A percentile compares a stretch with the other conserved stretches of the same genome.
phyloP scores from a whole-genome alignment of 1,140 invertebrate genomes.

The Sipha flava region DNA sequence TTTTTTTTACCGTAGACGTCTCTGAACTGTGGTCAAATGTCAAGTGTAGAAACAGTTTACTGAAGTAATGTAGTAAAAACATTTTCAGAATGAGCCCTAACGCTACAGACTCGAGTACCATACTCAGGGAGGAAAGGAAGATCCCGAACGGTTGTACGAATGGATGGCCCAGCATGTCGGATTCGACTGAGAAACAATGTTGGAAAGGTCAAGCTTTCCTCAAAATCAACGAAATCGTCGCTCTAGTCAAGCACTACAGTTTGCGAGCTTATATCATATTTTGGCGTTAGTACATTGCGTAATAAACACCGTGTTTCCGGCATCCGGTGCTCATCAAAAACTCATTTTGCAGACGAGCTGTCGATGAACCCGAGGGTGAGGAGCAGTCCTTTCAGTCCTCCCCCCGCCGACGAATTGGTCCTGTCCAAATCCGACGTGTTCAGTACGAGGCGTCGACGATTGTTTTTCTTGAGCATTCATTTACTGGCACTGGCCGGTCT shows the following conservation, averaged over 20 bases:
- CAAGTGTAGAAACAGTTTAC: too few relatives aligned
- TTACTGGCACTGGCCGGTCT: constrained; percentile 27
- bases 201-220: not conserved
- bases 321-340: not conserved
- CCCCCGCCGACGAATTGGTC: constrained; percentile 28
- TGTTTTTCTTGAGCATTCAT: constrained; percentile 34
- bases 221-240: constrained; percentile 1
- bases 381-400: constrained; percentile 31
- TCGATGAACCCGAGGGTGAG: constrained; percentile 35
- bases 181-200: not conserved
- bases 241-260: not conserved
- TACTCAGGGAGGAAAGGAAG: not conserved
- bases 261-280: constrained; percentile 2
- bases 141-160: constrained; percentile 5
- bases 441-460: constrained; percentile 28
- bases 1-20: too few relatives aligned
- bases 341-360: constrained; percentile 29
- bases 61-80: too few relatives aligned
- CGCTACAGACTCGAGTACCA: constrained; percentile 5
- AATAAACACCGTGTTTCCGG: not conserved
- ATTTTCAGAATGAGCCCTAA: constrained; percentile 25
- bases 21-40: too few relatives aligned
- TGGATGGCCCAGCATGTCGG: not conserved
- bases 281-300: constrained; percentile 26
- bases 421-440: constrained; percentile 17